phyloP scores from a whole-genome alignment of 2,113 vertebrate species.

The Engraulis encrasicolus region DNA sequence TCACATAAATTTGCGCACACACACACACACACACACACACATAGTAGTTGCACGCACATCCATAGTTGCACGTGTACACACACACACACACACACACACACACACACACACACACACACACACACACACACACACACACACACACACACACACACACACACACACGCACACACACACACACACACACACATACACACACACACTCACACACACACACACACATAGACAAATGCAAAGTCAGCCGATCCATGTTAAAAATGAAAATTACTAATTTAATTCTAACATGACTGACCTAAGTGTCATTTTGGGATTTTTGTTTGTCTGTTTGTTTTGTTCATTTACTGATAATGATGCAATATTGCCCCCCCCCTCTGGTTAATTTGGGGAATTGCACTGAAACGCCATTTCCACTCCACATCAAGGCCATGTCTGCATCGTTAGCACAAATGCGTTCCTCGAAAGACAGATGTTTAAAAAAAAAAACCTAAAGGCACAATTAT shows the following conservation, averaged over 20 bases:
- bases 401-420: conserved; percentile 9
- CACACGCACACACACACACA: conserved; percentile 25
- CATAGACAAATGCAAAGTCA: conserved; percentile 29
- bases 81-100: conserved; percentile 27
- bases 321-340: background rate
- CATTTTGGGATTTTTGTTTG: too few species aligned
- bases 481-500: background rate
- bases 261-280: conserved; percentile 43
- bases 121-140: conserved; percentile 6
- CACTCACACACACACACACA: conserved; percentile 19
- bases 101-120: conserved; percentile 24
- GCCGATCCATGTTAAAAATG: conserved; percentile 42
- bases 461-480: conserved; percentile 21
- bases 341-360: conserved; percentile 48
- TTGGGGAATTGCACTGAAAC: conserved; percentile 47
- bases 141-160: conserved; percentile 14
- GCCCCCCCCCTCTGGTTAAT: conserved; percentile 67
- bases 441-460: background rate
- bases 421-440: background rate
- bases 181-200: conserved; percentile 24
- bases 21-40: background rate
- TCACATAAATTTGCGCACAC: too few species aligned
- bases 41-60: too few species aligned
- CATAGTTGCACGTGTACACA: too few species aligned
- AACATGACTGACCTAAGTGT: conserved; percentile 51